Evolutionary conservation across 2,113 vertebrate species (phyloP).

Genomic region (Mustelus asterias): DNA sequence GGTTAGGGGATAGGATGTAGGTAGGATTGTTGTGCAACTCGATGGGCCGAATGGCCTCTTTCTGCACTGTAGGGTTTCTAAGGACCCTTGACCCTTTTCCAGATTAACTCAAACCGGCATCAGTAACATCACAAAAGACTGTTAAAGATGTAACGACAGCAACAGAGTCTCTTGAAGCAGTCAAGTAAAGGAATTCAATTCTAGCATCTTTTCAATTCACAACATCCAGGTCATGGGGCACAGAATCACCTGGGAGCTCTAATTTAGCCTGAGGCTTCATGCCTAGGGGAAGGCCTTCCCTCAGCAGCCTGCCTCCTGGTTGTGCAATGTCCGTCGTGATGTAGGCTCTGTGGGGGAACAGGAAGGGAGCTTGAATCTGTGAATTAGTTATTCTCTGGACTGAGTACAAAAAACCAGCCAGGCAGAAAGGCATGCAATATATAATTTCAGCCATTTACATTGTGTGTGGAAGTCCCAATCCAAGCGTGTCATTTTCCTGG

Average conservation of each 20-base stretch:
- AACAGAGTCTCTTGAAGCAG: neutral
- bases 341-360: neutral
- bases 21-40: too few species aligned
- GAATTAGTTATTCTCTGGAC: slow-evolving; percentile 1
- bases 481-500: neutral
- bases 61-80: too few species aligned
- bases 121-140: neutral
- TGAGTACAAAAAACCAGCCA: neutral
- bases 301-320: neutral
- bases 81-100: neutral
- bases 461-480: neutral
- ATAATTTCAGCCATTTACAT: neutral
- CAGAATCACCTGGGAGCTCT: neutral
- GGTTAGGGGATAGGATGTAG: too few species aligned
- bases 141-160: neutral
- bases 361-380: neutral
- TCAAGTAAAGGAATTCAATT: neutral
- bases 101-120: neutral
- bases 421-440: neutral
- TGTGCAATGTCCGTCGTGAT: neutral
- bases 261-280: neutral
- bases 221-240: neutral
- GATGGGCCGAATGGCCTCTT: too few species aligned
- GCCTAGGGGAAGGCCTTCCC: neutral
- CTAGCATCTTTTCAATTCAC: neutral